A percentile compares a stretch with the other conserved stretches of the same genome.
These are phyloP conservation scores for Epinotia demarniana DNA, from an alignment of 2,888 invertebrate genomes.

Conservation along the genomic window DNA sequence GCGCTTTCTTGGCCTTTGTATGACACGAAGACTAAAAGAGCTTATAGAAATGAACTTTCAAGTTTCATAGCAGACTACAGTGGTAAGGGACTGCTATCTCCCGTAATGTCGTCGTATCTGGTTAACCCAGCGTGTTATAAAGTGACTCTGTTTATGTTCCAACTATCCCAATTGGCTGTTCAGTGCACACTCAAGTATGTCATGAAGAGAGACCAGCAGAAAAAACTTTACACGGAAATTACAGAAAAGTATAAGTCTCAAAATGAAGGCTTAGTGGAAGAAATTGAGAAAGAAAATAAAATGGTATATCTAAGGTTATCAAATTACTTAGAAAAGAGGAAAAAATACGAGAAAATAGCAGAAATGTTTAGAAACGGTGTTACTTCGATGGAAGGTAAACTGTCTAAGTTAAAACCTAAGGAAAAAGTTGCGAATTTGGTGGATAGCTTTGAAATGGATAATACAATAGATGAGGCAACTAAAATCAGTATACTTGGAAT, in stretches of 20 bases:
- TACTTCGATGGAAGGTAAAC: constrained; percentile 60
- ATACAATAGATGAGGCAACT: constrained; percentile 55
- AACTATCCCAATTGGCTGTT: constrained; percentile 75
- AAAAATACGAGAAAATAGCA: constrained; percentile 59
- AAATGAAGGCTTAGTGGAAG: constrained; percentile 60
- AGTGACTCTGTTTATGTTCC: constrained; percentile 71
- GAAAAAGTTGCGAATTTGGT: constrained; percentile 65
- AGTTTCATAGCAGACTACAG: constrained; percentile 69
- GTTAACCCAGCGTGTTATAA: constrained; percentile 77
- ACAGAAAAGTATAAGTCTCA: constrained; percentile 64
- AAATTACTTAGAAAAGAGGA: constrained; percentile 61
- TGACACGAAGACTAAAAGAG: constrained; percentile 72
- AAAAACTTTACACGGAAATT: constrained; percentile 61
- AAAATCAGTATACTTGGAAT: constrained; percentile 63
- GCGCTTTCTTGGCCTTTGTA: constrained; percentile 75
- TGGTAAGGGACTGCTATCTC: constrained; percentile 67
- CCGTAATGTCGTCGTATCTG: constrained; percentile 78
- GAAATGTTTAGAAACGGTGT: constrained; percentile 65
- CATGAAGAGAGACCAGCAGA: constrained; percentile 64
- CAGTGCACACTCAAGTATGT: constrained; percentile 59
- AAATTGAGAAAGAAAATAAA: constrained; percentile 60
- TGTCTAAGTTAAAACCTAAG: constrained; percentile 56
- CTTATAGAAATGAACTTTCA: constrained; percentile 70
- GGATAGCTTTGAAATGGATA: constrained; percentile 60
- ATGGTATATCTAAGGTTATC: constrained; percentile 60